Base-by-base conservation (phyloP, 2,888 invertebrate species). In the Tridacna gigas region DNA sequence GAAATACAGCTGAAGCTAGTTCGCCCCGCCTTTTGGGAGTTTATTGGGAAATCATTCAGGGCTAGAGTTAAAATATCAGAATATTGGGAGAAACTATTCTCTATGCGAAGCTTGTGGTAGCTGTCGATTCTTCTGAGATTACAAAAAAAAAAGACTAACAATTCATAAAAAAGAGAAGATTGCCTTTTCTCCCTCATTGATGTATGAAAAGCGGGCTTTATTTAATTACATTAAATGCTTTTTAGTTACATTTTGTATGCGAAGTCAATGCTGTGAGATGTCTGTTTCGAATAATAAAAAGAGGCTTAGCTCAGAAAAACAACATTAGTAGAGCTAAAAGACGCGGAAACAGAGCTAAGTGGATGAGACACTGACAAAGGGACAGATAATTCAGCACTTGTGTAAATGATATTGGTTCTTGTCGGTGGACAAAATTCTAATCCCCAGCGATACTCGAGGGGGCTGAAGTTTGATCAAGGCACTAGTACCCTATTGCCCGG, bases 211-310 rank as follows among this genome's bases (percentile, higher is more conserved):
- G 82, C 67, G 85, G 85, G 82, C 80, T 88, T 85, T 85, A 88
- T 85, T 86, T 88, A 85, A 88, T 88, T 88, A 83, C 83, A 88
- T 88, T 88, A 88, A 88, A 88, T 88, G 85, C 85, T 85, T 88
- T 88, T 85, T 85, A 88, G 85, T 85, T 83, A 83, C 77, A 88
- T 83, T 88, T 82, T 82, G 88, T 88, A 85, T 86, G 85, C 85
- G 83, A 69, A 86, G 83, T 84, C 83, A 83, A 83, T 83, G 61
- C 48, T 69, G 73, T 83, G 79, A 80, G 83, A 63, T 67, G 74
- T 80, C 82, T 78, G 63, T 77, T 74, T 75, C 80, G 88, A 79
- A 88, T 88, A 83, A 82, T 86, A 88, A 88, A 88, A 77, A 76
- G 74, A 78, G 88, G 83, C 84, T 88, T 88, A 88, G 85, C 74